Evolutionary conservation across 2,888 invertebrate genomes (phyloP), one percentile per base, ranked within the genome.

Genomic region (Diadegma fenestrale): DNA sequence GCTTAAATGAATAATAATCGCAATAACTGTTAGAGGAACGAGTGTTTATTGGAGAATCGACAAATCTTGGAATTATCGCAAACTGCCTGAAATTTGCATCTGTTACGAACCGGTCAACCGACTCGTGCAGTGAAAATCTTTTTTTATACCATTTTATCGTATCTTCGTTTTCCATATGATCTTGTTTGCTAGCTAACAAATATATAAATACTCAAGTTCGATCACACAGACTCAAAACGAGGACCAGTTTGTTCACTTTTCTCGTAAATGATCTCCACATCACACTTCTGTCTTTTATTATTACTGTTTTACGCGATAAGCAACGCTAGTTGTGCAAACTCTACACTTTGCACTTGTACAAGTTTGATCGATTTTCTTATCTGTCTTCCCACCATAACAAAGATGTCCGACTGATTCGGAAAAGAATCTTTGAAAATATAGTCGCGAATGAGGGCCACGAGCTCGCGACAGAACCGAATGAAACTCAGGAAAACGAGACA

Each of bases 251-350:
- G 48, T 33, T 71, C 71, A 71, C 76, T 83, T 84, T 80, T 41
- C 69, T 80, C 80, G 69, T 45, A 54, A 41, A 80, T 75, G n/a
- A n/a, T 75, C 51, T 63, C 68, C 75, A 82, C 69, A 64, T 73
- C 75, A 71, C 75, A 61, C 61, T 84, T 80, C 54, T 80, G 37
- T 10, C 37, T 71, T 80, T 76, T 85, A 82, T 85, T 79, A 82
- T 85, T 82, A 82, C 64, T 41, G 82, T 61, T 77, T 82, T 68
- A 48, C 45, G 66, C 82, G 82, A 82, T 85, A 82, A 82, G 68
- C 45, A 61, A 68, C 63, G 79, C 75, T 79, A 73, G 79, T 82
- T 85, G 82, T 85, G 79, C 79, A 85, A 85, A 85, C 78, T 73
- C 48, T 41, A n/a, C 30, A 37, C 7, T 64, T 19, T 48, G 48